A percentile compares a stretch with the other conserved stretches of the same genome.
Conservation (phyloP, 1,140 invertebrate species). For the Conopomorpha cramerella region DNA sequence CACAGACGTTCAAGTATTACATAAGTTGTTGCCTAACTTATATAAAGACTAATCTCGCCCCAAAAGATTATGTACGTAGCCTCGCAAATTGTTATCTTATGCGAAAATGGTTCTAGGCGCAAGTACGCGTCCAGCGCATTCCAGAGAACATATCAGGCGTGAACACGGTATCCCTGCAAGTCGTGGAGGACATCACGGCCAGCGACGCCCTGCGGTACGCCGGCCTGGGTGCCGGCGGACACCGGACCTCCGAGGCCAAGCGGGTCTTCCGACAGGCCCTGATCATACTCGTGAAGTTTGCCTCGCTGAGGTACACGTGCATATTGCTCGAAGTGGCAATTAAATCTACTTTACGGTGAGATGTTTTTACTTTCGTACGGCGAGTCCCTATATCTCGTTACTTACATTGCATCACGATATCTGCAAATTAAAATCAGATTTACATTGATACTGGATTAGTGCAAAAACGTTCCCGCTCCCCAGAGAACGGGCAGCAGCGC, state of each 20-base stretch:
- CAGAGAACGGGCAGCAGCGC: too few species aligned
- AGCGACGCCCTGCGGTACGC: constrained; percentile 29
- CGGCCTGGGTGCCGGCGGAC: constrained; percentile 40
- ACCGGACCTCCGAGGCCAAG: constrained; percentile 38
- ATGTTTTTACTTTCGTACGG: background rate
- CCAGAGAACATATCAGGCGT: constrained; percentile 47
- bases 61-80: too few species aligned
- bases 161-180: constrained; percentile 25
- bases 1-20: too few species aligned
- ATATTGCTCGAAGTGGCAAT: constrained; percentile 30
- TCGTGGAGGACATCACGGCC: constrained; percentile 22
- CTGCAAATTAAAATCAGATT: too few species aligned
- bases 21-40: too few species aligned
- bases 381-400: constrained; percentile 1
- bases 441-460: too few species aligned
- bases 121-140: constrained; percentile 34
- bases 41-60: too few species aligned
- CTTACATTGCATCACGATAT: too few species aligned
- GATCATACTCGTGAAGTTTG: constrained; percentile 37
- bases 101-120: too few species aligned
- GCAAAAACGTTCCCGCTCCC: too few species aligned
- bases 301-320: constrained; percentile 41
- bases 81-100: background rate
- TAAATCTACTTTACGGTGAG: constrained; percentile 35
- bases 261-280: constrained; percentile 38